Conservation (phyloP, 2,113 vertebrate genomes). For the Ailurus styani region DNA sequence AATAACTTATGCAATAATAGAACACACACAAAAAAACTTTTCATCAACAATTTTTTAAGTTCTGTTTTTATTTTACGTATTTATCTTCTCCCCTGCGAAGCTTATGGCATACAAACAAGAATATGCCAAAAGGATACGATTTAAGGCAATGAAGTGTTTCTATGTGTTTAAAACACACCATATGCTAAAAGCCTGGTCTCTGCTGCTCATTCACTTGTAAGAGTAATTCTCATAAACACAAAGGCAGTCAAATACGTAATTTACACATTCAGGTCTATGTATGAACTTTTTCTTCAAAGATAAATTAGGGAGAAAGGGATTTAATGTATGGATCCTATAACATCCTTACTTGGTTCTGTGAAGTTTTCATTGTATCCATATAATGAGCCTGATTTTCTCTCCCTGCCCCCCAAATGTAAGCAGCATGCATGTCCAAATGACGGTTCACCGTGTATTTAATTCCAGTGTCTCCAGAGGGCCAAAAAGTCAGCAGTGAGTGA, state of each 20-base stretch:
- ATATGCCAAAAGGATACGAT: neutral
- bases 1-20: neutral
- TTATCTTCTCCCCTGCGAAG: neutral
- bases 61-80: neutral
- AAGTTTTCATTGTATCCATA: neutral
- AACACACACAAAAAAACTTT: constrained; percentile 3
- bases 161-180: neutral
- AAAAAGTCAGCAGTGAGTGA: neutral
- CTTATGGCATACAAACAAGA: neutral
- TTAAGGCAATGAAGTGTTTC: neutral
- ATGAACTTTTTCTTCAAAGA: neutral
- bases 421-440: neutral
- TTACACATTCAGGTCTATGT: neutral
- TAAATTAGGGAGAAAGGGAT: neutral
- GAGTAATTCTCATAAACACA: neutral
- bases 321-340: neutral
- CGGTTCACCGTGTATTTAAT: constrained; percentile 24
- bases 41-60: neutral
- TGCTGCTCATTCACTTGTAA: neutral
- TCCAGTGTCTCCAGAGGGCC: neutral
- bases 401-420: neutral
- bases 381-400: neutral
- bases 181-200: neutral
- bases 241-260: neutral
- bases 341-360: neutral